Evolutionary conservation across 2,888 invertebrate species (phyloP).

Genomic region (Lepidocyrtoides sp.): DNA sequence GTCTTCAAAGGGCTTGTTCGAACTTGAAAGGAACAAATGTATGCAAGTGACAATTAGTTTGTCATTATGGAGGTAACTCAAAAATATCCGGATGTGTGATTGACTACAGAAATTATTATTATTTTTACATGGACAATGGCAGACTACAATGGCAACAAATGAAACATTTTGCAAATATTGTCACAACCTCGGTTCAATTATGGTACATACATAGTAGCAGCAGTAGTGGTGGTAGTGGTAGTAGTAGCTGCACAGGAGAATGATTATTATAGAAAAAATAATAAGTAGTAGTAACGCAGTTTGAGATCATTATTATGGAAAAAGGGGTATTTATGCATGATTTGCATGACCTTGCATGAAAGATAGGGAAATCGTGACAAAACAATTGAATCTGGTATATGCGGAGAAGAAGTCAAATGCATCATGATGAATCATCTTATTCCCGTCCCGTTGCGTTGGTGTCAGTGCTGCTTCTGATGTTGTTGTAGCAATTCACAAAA

Average conservation of each 20-base stretch:
- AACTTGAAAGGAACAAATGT: conserved; percentile 41
- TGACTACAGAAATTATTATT: conserved; percentile 1
- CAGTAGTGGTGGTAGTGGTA: neutral
- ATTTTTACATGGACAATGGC: conserved; percentile 3
- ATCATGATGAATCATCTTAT: conserved; percentile 60
- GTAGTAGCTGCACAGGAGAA: neutral
- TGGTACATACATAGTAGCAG: neutral
- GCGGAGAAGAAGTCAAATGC: conserved; percentile 26
- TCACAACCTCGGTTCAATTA: conserved; percentile 61
- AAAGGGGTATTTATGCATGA: conserved; percentile 71
- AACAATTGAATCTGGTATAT: conserved; percentile 79
- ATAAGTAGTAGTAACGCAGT: conserved; percentile 66
- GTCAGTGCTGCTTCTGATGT: neutral
- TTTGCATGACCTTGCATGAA: conserved; percentile 73
- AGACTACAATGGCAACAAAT: neutral
- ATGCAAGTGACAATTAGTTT: conserved; percentile 46
- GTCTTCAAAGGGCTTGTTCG: conserved; percentile 29
- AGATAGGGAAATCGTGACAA: conserved; percentile 79
- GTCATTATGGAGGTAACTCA: conserved; percentile 10
- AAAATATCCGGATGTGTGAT: conserved; percentile 38
- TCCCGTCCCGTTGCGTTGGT: conserved; percentile 65
- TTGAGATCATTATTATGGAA: conserved; percentile 74
- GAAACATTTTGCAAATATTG: conserved; percentile 52
- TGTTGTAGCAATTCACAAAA: conserved; percentile 29
- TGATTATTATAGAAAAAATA: conserved; percentile 60